Base-by-base conservation (phyloP, 1,140 invertebrate species). In the Sycophila sp. region DNA sequence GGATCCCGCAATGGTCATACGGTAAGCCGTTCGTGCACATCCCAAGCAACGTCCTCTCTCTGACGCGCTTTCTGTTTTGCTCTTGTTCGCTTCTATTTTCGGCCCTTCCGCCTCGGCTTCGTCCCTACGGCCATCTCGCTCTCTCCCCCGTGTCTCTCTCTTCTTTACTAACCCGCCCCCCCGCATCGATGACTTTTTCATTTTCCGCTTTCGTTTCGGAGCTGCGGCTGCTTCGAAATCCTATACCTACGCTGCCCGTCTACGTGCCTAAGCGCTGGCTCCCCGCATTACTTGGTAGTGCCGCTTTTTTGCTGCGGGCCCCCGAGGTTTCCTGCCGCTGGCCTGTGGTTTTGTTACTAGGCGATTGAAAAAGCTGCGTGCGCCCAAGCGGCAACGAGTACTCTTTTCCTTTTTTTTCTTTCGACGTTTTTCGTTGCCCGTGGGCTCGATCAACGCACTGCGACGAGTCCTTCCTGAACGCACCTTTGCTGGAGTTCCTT, bases 1-100 rank as follows among this genome's bases (percentile, higher is more conserved):
- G 75, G 82, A 84, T 76, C 78, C 80, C 77, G 80, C 82, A 77
- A 86, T 86, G 85, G 85, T 86, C 78, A 85, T 86, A 81, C 80
- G 83, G 85, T 86, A 81, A 80, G 74, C 32, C 24, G 45, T n/a
- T 28, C 73, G 66, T 64, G n/a, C n/a, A n/a, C n/a, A n/a, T n/a
- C n/a, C n/a, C n/a, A 66, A 62, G 59, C 59, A 49, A 68, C 55
- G 30, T 68, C 19, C 42, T 69, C 42, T 38, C 38, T 53, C 58
- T n/a, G 45, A 53, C 34, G 38, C 34, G 53, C 67, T 62, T 26
- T 51, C 45, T 69, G 67, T 69, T 69, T 67, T 51, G 64, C 55
- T 68, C 60, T 59, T 59, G 40, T 69, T 68, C 15, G 51, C 45
- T 65, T 62, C 56, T 51, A 45, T 69, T 69, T 69, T 60, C 42